Percentiles rank a stretch among this genome's conserved stretches.
Evolutionary conservation across 2,888 invertebrate genomes (phyloP).

Genomic region (Zelleria hepariella): DNA sequence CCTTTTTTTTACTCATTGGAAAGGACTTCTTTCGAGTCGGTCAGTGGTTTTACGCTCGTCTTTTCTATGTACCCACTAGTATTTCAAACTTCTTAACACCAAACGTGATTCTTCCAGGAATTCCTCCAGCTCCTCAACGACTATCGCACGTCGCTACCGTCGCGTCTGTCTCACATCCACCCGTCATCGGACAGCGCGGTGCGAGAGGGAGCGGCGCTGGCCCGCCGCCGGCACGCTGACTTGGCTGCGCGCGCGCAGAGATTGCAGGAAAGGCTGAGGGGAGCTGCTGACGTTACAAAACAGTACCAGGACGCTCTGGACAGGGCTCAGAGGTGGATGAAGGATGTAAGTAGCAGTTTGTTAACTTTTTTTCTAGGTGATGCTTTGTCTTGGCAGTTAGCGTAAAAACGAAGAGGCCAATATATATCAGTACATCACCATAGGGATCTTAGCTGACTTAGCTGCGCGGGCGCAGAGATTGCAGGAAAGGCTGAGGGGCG

Average conservation of each 20-base stretch:
- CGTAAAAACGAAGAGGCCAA: too few species aligned
- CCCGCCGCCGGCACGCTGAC: conserved; percentile 85
- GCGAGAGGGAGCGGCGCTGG: conserved; percentile 82
- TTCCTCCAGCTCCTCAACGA: conserved; percentile 88
- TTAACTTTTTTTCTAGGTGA: too few species aligned
- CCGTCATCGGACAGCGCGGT: conserved; percentile 80
- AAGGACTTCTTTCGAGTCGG: neutral
- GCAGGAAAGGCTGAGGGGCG: conserved; percentile 84
- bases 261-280: conserved; percentile 85
- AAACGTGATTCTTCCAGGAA: conserved; percentile 62
- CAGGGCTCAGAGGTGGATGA: conserved; percentile 84
- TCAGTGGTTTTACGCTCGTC: neutral
- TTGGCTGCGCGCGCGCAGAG: conserved; percentile 86
- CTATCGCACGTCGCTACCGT: conserved; percentile 87
- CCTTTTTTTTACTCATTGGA: neutral
- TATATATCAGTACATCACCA: too few species aligned
- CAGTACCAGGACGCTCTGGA: conserved; percentile 87
- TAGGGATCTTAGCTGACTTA: too few species aligned
- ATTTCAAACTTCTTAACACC: neutral
- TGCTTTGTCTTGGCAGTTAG: too few species aligned
- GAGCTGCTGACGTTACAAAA: conserved; percentile 73
- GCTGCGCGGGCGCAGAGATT: conserved; percentile 85
- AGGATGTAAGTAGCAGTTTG: conserved; percentile 65
- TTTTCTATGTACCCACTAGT: neutral
- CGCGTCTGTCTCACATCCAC: conserved; percentile 84